phyloP scores from a whole-genome alignment of 2,113 vertebrate genomes.

The Corapipo altera region DNA sequence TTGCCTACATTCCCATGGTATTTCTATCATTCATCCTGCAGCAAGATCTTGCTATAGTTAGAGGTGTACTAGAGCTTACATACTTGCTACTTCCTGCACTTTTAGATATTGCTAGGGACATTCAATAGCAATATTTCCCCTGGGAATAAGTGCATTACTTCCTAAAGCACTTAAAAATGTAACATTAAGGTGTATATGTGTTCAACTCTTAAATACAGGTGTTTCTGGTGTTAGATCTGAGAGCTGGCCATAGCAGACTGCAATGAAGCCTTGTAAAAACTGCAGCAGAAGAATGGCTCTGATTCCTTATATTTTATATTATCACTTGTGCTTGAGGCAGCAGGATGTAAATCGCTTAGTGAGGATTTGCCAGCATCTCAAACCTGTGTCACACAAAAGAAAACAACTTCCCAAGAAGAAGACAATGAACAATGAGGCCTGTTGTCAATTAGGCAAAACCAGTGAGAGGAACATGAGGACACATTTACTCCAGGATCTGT shows the following conservation, averaged over 20 bases:
- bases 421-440: background rate
- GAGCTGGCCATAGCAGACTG: background rate
- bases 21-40: background rate
- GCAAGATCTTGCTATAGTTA: background rate
- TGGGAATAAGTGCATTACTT: background rate
- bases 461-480: background rate
- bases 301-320: background rate
- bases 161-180: background rate
- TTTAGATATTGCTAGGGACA: background rate
- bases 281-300: background rate
- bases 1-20: background rate
- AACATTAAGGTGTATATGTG: background rate
- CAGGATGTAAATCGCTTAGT: background rate
- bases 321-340: background rate
- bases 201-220: background rate
- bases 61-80: background rate
- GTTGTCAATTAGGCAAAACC: background rate
- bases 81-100: background rate
- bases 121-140: background rate
- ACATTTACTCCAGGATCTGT: background rate
- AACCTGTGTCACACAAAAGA: background rate
- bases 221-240: background rate
- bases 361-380: background rate
- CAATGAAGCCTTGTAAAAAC: background rate
- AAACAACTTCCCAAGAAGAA: background rate